These are phyloP conservation scores for Plumapathes pennacea DNA, from an alignment of 92 coral and sea anemone genomes.

Conservation along the genomic window DNA sequence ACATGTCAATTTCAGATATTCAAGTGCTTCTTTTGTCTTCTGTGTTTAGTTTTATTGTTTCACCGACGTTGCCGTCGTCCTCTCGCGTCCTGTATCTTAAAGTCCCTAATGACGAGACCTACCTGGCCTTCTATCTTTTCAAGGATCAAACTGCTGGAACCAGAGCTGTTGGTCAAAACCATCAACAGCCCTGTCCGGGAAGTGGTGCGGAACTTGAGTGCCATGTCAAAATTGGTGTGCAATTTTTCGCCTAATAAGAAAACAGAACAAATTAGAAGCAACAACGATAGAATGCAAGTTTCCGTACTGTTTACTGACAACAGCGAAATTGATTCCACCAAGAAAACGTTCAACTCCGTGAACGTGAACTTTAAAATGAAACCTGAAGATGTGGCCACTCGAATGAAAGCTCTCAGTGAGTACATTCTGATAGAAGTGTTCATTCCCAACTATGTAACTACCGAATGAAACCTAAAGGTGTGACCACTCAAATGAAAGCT, in stretches of 20 bases:
- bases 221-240: slow-evolving; percentile 46
- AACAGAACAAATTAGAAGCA: not conserved
- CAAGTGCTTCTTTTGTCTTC: not conserved
- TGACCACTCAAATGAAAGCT: too few species aligned
- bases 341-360: too few species aligned
- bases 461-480: too few species aligned
- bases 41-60: not conserved
- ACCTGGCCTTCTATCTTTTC: slow-evolving; percentile 95
- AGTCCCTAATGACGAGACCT: too few species aligned
- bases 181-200: slow-evolving; percentile 76
- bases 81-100: not conserved
- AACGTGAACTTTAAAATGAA: too few species aligned
- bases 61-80: not conserved
- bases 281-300: too few species aligned
- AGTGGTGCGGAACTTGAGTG: slow-evolving; percentile 69
- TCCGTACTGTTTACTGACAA: too few species aligned
- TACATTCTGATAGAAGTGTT: too few species aligned
- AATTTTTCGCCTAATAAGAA: slow-evolving; percentile 60
- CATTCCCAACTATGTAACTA: too few species aligned
- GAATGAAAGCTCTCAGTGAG: too few species aligned
- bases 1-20: not conserved
- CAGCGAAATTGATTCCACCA: too few species aligned
- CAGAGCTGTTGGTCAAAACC: slow-evolving; percentile 56
- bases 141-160: slow-evolving; percentile 55
- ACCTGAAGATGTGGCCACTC: too few species aligned